Evolutionary conservation across 2,888 invertebrate species (phyloP), one percentile per base, ranked within the genome.

Genomic region (Anoncus sp.): DNA sequence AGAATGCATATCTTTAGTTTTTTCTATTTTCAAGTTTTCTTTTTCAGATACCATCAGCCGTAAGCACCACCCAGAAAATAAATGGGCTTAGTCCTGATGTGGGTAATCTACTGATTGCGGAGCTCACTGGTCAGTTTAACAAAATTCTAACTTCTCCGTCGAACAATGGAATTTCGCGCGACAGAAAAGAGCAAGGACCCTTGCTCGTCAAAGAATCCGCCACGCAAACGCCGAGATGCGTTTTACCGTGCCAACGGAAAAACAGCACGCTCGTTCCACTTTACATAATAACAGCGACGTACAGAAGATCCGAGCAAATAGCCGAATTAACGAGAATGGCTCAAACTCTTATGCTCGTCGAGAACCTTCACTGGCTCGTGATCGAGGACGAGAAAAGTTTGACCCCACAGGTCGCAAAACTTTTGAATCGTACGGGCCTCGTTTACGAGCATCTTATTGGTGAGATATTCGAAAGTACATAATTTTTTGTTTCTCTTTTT

Each of bases 261-360:
- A 31, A 14, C 27, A 20, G 49, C 22, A 12, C 22, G 1, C 22
- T 6, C 1, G 14, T 45, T 80, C 93, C 94, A 18, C 87, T 95
- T 81, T 95, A 94, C 86, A 93, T 95, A 82, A 94, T 96, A 75
- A 96, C 96, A 75, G 96, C 96, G 77, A 96, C 96, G 43, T 95
- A 95, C 88, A 92, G 93, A 81, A 92, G 96, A 84, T 94, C 95
- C 40, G 95, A 96, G 88, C 97, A 97, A 91, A 93, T 96, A 86
- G 95, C 97, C 9, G 97, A 97, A 89, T 91, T 97, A 75, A 97
- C 96, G 43, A 92, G 96, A 79, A 91, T 96, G 80, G 93, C 94
- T 1, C 94, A 96, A 83, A 96, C 96, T 0, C 91, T 96, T 59
- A 93, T 94, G 90, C 94, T 94, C 88, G 93, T 96, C 22, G 92